phyloP scores from a whole-genome alignment of 2,113 vertebrate genomes.

The Macroglossus sobrinus region DNA sequence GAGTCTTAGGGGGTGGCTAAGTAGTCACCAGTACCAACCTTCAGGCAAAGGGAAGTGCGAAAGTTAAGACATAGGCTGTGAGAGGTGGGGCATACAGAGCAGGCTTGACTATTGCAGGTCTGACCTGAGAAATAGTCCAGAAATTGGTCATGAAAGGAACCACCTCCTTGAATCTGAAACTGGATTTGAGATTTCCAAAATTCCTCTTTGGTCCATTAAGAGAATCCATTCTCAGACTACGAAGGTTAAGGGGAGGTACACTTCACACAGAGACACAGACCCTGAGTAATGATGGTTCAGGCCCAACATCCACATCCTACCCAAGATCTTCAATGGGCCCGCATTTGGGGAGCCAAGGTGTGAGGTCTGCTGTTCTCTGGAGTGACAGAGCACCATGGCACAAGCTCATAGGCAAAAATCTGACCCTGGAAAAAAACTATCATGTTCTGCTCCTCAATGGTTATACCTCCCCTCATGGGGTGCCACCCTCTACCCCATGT shows the following conservation, averaged over 20 bases:
- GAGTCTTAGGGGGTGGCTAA: neutral
- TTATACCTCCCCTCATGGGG: neutral
- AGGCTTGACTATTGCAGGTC: no score
- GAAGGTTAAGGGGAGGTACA: neutral
- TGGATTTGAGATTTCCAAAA: neutral
- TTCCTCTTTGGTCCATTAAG: neutral
- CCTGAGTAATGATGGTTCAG: fast-evolving
- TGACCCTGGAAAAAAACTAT: neutral
- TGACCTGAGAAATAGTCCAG: neutral
- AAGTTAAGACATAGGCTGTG: neutral
- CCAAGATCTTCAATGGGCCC: neutral
- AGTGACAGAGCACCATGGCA: fast-evolving
- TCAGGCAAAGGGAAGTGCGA: neutral
- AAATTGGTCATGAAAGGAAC: neutral
- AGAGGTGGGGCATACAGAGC: fast-evolving
- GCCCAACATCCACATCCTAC: neutral
- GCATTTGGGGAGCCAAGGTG: neutral
- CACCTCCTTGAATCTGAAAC: neutral
- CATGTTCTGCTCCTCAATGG: fast-evolving
- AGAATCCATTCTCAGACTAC: neutral
- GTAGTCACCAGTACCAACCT: neutral
- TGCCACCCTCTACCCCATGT: neutral
- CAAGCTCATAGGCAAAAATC: neutral
- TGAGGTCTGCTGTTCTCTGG: neutral
- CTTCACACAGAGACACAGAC: neutral